Evolutionary conservation across 2,888 invertebrate species (phyloP), one percentile per base, ranked within the genome.

Genomic region (Syrphus vitripennis): DNA sequence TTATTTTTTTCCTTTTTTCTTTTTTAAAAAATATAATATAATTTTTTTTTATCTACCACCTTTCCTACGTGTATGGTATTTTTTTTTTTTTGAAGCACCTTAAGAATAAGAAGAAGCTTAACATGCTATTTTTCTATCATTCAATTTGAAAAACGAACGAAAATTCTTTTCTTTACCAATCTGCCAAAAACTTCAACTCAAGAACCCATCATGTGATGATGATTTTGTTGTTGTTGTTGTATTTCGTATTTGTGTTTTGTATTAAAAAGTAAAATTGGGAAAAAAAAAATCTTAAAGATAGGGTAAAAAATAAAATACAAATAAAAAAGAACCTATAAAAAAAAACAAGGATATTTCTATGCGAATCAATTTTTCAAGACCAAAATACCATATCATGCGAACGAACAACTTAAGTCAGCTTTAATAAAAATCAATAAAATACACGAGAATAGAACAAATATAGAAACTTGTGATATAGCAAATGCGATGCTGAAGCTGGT

Each of bases 371-470:
- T 67, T 50, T 50, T 50, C 21, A 67, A 50, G 24, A 50, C 34
- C 34, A 42, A 67, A 45, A 29, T 19, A 48, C 65, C 71, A 48
- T 71, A 81, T 61, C 69, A 75, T 24, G 55, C 45, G 53, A 75
- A 45, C 34, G 45, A 70, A 55, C 29, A 29, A 55, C 29, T 75
- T 53, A 70, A 82, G 61, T 82, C 59, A 82, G 82, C 82, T 82
- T 82, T 76, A 82, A 77, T 82, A 77, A 82, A 82, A 82, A 82
- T 76, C 76, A 67, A 82, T 81, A 81, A n/a, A n/a, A 55, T 40
- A 65, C 7, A 70, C 53, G 19, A 65, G 65, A 59, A 9, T 21
- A n/a, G n/a, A 16, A 31, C n/a, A 55, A 29, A 12, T n/a, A 55
- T 55, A 16, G 29, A 55, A n/a, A 29, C 55, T 31, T 55, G 55